These are phyloP conservation scores for Fratercula arctica DNA, from an alignment of 2,797 vertebrate species.

Conservation along the genomic window DNA sequence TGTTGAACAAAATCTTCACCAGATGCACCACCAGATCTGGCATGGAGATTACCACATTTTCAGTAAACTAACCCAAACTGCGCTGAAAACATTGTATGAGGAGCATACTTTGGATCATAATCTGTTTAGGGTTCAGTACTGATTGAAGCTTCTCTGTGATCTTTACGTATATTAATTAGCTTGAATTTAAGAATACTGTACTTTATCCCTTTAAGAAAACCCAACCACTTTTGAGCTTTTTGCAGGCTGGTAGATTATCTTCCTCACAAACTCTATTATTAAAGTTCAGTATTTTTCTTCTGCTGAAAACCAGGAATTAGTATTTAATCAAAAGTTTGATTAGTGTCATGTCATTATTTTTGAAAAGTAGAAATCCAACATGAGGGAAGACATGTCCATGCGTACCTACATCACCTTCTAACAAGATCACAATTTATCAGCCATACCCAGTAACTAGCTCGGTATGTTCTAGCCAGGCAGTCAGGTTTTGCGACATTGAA, in stretches of 20 bases:
- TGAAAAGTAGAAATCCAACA: neutral
- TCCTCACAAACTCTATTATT: neutral
- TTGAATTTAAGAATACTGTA: neutral
- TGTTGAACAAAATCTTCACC: neutral
- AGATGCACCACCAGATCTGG: neutral
- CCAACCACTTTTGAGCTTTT: neutral
- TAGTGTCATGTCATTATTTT: neutral
- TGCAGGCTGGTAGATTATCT: neutral
- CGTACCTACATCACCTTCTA: neutral
- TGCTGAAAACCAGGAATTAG: neutral
- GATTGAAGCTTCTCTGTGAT: neutral
- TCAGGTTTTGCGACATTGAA: neutral
- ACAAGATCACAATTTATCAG: neutral
- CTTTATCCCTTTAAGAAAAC: neutral
- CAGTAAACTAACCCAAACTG: neutral
- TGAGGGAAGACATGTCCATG: neutral
- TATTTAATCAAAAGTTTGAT: neutral
- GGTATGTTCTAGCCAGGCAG: neutral
- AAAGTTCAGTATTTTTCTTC: neutral
- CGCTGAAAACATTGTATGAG: neutral
- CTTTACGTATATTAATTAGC: neutral
- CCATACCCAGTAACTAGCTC: neutral
- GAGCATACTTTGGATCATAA: neutral
- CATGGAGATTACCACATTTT: neutral
- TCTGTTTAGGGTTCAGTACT: neutral